Evolutionary conservation across 1,140 invertebrate species (phyloP).

Genomic region (Bombus impatiens): DNA sequence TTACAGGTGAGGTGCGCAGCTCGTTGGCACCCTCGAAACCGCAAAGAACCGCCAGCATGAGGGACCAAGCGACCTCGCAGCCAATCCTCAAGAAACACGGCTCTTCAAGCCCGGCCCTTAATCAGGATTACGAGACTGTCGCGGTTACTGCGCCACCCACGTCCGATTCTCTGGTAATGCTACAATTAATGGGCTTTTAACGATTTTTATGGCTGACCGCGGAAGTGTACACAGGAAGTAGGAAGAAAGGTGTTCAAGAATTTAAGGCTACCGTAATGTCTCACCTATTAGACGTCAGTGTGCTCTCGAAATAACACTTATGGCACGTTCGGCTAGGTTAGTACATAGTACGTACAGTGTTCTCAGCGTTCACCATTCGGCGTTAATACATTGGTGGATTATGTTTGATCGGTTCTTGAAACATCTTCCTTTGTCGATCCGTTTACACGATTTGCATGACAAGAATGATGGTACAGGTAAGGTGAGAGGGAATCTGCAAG

Average conservation of each 20-base stretch:
- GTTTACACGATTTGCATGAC: not conserved
- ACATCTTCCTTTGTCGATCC: not conserved
- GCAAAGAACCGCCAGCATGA: constrained; percentile 91
- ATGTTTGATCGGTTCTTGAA: not conserved
- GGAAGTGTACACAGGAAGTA: not conserved
- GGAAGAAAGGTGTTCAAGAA: constrained; percentile 11
- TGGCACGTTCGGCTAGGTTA: not conserved
- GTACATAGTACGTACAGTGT: no score
- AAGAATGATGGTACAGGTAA: not conserved
- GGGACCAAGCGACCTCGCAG: constrained; percentile 82
- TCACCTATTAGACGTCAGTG: not conserved
- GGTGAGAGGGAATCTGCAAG: not conserved
- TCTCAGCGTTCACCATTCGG: no score
- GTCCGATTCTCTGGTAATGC: constrained; percentile 63
- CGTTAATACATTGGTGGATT: not conserved
- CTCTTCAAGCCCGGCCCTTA: constrained; percentile 40
- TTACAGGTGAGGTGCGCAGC: constrained; percentile 89
- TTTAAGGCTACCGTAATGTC: not conserved
- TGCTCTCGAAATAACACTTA: not conserved
- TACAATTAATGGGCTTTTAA: constrained; percentile 26
- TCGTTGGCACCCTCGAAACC: constrained; percentile 90
- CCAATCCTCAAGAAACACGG: constrained; percentile 70
- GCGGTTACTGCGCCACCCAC: constrained; percentile 62
- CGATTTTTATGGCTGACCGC: not conserved
- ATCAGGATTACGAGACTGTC: constrained; percentile 73